A percentile compares a stretch with the other conserved stretches of the same genome.
phyloP scores from a whole-genome alignment of 2,797 vertebrate species.

The Champsocephalus gunnari region DNA sequence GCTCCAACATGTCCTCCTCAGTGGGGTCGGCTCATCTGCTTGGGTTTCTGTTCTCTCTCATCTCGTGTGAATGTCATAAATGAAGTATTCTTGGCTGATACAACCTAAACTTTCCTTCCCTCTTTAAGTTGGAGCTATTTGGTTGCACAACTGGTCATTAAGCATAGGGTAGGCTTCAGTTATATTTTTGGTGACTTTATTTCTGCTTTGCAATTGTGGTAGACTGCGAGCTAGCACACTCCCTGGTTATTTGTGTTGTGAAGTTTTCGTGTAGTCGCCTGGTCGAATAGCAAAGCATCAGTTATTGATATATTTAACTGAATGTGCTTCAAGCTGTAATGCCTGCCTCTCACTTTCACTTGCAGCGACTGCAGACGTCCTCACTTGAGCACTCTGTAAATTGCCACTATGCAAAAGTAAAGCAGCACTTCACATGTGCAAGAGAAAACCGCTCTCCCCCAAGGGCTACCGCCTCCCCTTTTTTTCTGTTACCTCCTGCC shows the following conservation, averaged over 20 bases:
- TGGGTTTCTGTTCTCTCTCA: constrained; percentile 47
- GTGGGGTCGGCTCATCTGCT: constrained; percentile 38
- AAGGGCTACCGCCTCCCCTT: constrained; percentile 58
- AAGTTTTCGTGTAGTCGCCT: constrained; percentile 19
- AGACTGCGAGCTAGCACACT: constrained; percentile 7
- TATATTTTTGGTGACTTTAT: constrained; percentile 61
- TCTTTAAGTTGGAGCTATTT: constrained; percentile 39
- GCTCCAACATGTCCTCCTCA: constrained; percentile 39
- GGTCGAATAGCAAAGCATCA: not conserved
- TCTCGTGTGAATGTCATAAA: constrained; percentile 60
- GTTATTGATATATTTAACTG: constrained; percentile 6
- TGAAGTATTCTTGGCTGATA: constrained; percentile 64
- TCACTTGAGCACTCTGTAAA: constrained; percentile 7
- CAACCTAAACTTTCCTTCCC: constrained; percentile 44
- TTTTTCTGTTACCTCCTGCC: constrained; percentile 46
- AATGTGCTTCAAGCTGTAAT: constrained; percentile 13
- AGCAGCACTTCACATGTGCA: constrained; percentile 59
- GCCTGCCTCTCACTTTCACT: not conserved
- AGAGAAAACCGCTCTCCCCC: constrained; percentile 37
- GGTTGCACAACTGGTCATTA: constrained; percentile 24
- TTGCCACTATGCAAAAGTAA: constrained; percentile 15
- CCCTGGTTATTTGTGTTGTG: constrained; percentile 31
- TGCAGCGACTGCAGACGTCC: constrained; percentile 20
- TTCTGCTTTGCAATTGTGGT: constrained; percentile 43
- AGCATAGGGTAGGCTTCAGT: constrained; percentile 16